Conservation (phyloP, 2,888 invertebrate species). For the Drosophila neotestacea region DNA sequence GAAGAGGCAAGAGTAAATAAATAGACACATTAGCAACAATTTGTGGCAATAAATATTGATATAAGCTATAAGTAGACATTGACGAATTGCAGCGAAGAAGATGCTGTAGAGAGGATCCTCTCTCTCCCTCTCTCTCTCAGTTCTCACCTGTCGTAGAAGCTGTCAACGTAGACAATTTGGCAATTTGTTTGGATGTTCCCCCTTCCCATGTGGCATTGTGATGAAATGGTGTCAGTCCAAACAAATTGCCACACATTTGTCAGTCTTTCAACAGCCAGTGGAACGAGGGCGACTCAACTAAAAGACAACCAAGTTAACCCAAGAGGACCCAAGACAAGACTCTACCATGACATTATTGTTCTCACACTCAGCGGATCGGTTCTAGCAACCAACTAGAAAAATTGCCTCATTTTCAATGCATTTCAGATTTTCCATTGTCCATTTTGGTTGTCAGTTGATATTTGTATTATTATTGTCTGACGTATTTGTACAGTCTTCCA, state of each 20-base stretch:
- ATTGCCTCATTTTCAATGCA: constrained; percentile 61
- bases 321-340: background rate
- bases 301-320: background rate
- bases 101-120: constrained; percentile 13
- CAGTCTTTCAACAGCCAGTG: constrained; percentile 61
- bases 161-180: constrained; percentile 61
- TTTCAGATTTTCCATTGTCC: constrained; percentile 58
- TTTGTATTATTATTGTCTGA: constrained; percentile 44
- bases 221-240: constrained; percentile 74
- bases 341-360: constrained; percentile 13
- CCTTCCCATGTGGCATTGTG: constrained; percentile 48
- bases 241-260: constrained; percentile 79
- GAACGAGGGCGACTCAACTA: constrained; percentile 6
- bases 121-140: background rate
- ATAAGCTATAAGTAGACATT: constrained; percentile 71
- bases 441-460: constrained; percentile 40
- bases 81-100: constrained; percentile 47
- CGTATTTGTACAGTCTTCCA: too few species aligned
- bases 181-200: constrained; percentile 58
- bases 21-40: constrained; percentile 40
- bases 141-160: constrained; percentile 60
- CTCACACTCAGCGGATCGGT: constrained; percentile 15
- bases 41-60: constrained; percentile 50
- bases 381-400: constrained; percentile 44
- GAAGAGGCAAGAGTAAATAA: constrained; percentile 8